Evolutionary conservation across 2,888 invertebrate genomes (phyloP), one percentile per base, ranked within the genome.

Genomic region (Heteromyza rotundicornis): DNA sequence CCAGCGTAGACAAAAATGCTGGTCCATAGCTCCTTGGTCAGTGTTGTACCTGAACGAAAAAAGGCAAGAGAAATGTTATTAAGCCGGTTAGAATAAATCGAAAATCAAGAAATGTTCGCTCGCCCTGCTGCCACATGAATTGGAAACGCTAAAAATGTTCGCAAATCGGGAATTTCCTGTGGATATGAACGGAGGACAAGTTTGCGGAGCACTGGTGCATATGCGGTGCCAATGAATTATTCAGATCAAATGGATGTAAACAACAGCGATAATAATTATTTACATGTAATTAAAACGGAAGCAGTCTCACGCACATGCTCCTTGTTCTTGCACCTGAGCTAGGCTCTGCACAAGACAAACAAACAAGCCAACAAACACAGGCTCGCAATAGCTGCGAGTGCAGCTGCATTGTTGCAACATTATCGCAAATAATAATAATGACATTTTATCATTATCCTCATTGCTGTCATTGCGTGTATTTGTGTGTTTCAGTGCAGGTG

Each of bases 1-100:
- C 94, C 94, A 95, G 87, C 94, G 91, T 84, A 95, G 89, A 86
- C 94, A 94, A 87, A 94, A 95, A 88, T 94, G 94, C 82, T 86
- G 86, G 80, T 86, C 86, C 84, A 85, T 87, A 90, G 91, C 82
- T 82, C 82, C 83, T 84, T 82, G 83, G 82, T 83, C 84, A 82
- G 82, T 82, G 80, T 80, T 82, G 82, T 81, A 83, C 81, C 84
- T 65, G 5, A 47, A 47, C 7, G 17, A 47, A 47, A 47, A 19
- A 3, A 40, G 40, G 14, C 10, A 40, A n/a, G 8, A 10, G 8
- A n/a, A 7, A 40, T n/a, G 10, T 40, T 40, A 40, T 40, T 40
- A 7, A 7, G 27, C 5, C 10, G 10, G 10, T 27, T 27, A 7
- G 10, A 27, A 27, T 27, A 27, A 27, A 27, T 27, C 10, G 5